Percentiles rank a stretch among this genome's conserved stretches.
Conservation (phyloP, 2,888 invertebrate species). For the Ochropleura plecta region DNA sequence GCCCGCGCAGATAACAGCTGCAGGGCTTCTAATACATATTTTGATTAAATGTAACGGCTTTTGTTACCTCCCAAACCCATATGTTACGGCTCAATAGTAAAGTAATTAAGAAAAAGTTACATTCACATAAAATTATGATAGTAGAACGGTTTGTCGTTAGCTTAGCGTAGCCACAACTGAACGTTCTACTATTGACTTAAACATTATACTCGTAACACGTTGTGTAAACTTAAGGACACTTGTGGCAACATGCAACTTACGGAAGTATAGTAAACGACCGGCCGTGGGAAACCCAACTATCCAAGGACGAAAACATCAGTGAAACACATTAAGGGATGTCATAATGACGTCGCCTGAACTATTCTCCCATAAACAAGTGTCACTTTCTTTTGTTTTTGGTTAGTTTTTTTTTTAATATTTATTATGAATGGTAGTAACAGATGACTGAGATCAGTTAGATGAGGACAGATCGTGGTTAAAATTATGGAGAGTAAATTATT, state of each 20-base stretch:
- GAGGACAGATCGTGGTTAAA: constrained; percentile 2
- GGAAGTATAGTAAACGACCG: constrained; percentile 78
- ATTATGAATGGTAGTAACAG: constrained; percentile 47
- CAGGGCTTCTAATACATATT: constrained; percentile 69
- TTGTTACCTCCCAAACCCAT: constrained; percentile 50
- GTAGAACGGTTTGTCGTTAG: constrained; percentile 38
- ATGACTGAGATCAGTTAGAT: constrained; percentile 24
- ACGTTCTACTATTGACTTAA: constrained; percentile 49
- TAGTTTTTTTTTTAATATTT: constrained; percentile 36
- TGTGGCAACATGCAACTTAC: constrained; percentile 69
- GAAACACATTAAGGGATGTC: constrained; percentile 65
- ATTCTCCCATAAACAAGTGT: constrained; percentile 68
- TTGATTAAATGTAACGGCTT: constrained; percentile 68
- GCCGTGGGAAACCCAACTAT: constrained; percentile 80
- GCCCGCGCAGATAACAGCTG: constrained; percentile 79
- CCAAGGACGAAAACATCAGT: constrained; percentile 69
- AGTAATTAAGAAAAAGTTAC: constrained; percentile 46
- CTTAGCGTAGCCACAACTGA: constrained; percentile 28
- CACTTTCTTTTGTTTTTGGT: constrained; percentile 66
- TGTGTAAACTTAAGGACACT: constrained; percentile 71
- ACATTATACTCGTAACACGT: constrained; percentile 60
- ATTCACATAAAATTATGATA: constrained; percentile 15
- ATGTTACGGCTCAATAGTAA: constrained; percentile 58
- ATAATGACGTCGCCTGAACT: constrained; percentile 65
- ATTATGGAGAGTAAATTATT: background rate